Percentiles rank a stretch among this genome's conserved stretches.
phyloP scores from a whole-genome alignment of 2,888 invertebrate species.

The Acronicta psi region DNA sequence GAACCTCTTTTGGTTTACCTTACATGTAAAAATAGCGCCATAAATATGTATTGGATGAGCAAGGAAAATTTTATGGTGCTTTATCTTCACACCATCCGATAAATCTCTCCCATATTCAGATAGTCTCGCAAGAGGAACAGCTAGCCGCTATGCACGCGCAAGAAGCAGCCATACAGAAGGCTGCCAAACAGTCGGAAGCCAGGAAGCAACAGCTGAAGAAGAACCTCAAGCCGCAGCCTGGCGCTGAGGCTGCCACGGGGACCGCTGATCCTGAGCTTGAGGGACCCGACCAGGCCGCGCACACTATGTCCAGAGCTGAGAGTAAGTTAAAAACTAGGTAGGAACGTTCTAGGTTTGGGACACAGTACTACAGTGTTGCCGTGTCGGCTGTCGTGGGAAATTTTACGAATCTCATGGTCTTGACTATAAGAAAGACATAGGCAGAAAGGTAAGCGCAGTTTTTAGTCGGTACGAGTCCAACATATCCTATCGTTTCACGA shows the following conservation, averaged over 20 bases:
- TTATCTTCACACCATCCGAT: no score
- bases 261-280: slow-evolving; percentile 83
- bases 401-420: no score
- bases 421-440: no score
- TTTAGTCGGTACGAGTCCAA: no score
- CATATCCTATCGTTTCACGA: no score
- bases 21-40: no score
- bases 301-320: slow-evolving; percentile 79
- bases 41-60: no score
- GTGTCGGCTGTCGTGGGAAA: no score
- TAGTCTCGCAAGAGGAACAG: slow-evolving; percentile 75
- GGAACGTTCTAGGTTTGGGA: neutral
- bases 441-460: no score
- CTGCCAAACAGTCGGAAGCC: slow-evolving; percentile 88
- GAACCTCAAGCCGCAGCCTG: slow-evolving; percentile 77
- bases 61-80: no score
- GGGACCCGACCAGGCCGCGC: slow-evolving; percentile 86
- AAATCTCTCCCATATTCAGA: slow-evolving; percentile 56
- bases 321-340: slow-evolving; percentile 60
- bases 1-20: no score
- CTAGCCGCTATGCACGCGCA: slow-evolving; percentile 83
- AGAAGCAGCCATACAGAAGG: slow-evolving; percentile 86
- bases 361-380: no score
- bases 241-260: slow-evolving; percentile 74
- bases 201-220: slow-evolving; percentile 87